phyloP scores from a whole-genome alignment of 2,797 vertebrate genomes.

The Pipistrellus pygmaeus region DNA sequence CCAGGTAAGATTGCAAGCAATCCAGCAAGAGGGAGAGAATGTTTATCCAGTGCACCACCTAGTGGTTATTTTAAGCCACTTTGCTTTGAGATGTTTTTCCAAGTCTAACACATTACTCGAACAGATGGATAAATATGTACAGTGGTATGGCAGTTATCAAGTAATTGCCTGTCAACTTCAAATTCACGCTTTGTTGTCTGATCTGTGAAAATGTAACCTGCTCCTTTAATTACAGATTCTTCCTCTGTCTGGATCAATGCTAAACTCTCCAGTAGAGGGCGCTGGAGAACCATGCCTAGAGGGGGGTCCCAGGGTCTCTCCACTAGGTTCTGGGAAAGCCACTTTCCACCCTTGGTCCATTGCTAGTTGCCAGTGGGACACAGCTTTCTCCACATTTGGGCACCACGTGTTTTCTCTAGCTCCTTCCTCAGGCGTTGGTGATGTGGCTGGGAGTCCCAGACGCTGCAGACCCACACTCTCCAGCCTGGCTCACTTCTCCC shows the following conservation, averaged over 20 bases:
- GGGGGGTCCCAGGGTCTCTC: not conserved
- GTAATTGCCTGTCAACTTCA: not conserved
- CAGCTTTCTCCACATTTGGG: not conserved
- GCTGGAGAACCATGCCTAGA: not conserved
- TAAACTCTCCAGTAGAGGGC: not conserved
- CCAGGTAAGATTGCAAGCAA: not conserved
- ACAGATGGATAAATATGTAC: not conserved
- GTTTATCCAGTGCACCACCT: constrained; percentile 70
- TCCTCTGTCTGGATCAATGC: not conserved
- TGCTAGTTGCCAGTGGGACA: not conserved
- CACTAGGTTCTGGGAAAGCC: not conserved
- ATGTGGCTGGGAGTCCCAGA: not conserved
- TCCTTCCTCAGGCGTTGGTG: not conserved
- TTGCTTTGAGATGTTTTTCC: not conserved
- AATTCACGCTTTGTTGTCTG: not conserved
- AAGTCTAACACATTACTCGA: not conserved
- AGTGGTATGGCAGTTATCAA: not conserved
- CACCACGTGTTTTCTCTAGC: not conserved
- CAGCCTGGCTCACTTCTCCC: not conserved
- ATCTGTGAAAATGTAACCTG: not conserved
- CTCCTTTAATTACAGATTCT: not conserved
- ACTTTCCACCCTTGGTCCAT: not conserved
- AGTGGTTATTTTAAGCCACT: not conserved
- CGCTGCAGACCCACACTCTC: not conserved
- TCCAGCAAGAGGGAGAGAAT: not conserved